phyloP scores from a whole-genome alignment of 2,888 invertebrate genomes.

The Eristalis arbustorum region DNA sequence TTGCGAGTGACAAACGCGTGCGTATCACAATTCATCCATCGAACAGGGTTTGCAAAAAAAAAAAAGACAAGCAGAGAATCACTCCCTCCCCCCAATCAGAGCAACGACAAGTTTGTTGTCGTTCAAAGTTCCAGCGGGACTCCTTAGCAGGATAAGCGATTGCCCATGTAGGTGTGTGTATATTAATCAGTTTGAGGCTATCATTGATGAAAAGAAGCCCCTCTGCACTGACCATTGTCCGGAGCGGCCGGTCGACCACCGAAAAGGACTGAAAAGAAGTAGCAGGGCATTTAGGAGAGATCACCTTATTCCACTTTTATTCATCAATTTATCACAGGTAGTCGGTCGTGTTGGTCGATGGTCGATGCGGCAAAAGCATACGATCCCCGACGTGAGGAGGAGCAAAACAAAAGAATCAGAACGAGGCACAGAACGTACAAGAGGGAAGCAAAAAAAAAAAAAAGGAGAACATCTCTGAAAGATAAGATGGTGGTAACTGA shows the following conservation, averaged over 20 bases:
- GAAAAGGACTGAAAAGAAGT: conserved; percentile 46
- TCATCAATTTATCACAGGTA: conserved; percentile 53
- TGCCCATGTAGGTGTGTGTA: neutral
- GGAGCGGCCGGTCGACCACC: neutral
- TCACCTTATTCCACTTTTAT: conserved; percentile 62
- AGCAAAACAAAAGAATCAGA: conserved; percentile 56
- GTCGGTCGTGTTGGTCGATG: neutral
- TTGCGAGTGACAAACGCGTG: conserved; percentile 69
- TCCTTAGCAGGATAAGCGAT: no score
- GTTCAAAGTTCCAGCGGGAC: neutral
- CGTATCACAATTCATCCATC: conserved; percentile 63
- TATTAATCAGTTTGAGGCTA: conserved; percentile 49
- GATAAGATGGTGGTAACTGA: conserved; percentile 68
- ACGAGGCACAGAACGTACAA: neutral
- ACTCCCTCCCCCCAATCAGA: neutral
- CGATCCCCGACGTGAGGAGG: neutral
- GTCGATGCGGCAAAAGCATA: neutral
- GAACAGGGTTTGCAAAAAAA: conserved; percentile 15
- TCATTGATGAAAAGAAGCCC: conserved; percentile 68
- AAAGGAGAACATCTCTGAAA: conserved; percentile 14
- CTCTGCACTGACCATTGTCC: conserved; percentile 11
- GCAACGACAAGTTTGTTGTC: conserved; percentile 1
- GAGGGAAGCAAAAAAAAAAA: neutral
- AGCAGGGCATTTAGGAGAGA: conserved; percentile 63
- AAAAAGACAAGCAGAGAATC: neutral